A percentile compares a stretch with the other conserved stretches of the same genome.
Evolutionary conservation across 2,113 vertebrate species (phyloP).

Genomic region (Micronisus gabar): DNA sequence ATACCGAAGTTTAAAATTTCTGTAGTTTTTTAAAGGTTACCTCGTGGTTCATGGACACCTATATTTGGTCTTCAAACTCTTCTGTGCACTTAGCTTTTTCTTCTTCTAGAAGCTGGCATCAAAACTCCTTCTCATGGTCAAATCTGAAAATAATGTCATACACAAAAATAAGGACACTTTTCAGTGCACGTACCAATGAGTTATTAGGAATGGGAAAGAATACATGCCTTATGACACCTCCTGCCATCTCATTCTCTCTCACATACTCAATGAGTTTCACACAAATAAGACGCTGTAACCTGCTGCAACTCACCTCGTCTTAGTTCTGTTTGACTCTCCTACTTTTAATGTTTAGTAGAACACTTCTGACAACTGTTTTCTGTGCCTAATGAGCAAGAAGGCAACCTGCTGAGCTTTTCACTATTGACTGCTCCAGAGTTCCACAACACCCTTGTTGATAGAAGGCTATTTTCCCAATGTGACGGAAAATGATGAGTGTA

Average conservation of each 20-base stretch:
- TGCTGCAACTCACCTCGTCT: background rate
- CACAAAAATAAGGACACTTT: background rate
- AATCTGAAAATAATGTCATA: background rate
- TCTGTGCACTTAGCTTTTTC: background rate
- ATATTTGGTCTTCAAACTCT: background rate
- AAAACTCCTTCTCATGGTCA: background rate
- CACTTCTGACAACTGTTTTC: background rate
- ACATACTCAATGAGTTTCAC: background rate
- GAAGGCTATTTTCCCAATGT: background rate
- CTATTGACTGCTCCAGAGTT: background rate
- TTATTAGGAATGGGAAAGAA: background rate
- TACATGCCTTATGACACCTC: background rate
- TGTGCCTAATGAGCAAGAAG: background rate
- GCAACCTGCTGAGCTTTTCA: background rate
- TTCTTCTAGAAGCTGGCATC: background rate
- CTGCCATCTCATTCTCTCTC: background rate
- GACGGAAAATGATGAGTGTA: background rate
- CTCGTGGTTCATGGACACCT: background rate
- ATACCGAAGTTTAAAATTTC: background rate
- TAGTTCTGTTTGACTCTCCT: background rate
- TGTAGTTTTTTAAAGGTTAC: background rate
- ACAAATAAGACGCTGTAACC: background rate
- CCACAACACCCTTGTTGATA: background rate
- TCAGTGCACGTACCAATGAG: background rate
- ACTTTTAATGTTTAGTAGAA: background rate